phyloP scores from a whole-genome alignment of 1,140 invertebrate species.

The Calephelis virginiensis region DNA sequence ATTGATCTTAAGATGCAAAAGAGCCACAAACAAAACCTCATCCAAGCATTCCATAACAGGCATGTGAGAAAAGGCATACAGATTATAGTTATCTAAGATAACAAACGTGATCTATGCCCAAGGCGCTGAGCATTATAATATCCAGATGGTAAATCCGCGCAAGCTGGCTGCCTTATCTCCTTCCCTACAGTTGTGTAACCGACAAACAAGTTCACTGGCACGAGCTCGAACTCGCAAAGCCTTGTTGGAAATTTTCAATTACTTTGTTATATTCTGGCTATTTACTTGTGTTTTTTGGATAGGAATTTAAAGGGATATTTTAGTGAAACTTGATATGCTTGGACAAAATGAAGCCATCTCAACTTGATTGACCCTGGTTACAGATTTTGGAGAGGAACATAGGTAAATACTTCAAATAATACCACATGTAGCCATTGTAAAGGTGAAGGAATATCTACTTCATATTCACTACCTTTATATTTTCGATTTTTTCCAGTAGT shows the following conservation, averaged over 20 bases:
- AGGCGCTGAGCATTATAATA: conserved; percentile 37
- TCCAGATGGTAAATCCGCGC: conserved; percentile 42
- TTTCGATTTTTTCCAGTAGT: too few relatives aligned
- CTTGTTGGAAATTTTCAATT: conserved; percentile 12
- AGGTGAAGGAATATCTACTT: too few relatives aligned
- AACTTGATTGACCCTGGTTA: too few relatives aligned
- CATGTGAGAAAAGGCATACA: conserved; percentile 32
- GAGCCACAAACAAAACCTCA: neutral
- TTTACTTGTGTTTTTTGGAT: neutral
- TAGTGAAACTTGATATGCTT: too few relatives aligned
- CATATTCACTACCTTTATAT: too few relatives aligned
- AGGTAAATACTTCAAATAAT: too few relatives aligned
- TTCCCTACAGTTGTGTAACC: conserved; percentile 43
- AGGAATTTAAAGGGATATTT: too few relatives aligned
- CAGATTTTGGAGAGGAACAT: too few relatives aligned
- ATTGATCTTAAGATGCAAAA: neutral
- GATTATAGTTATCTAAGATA: conserved; percentile 38
- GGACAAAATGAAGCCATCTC: too few relatives aligned
- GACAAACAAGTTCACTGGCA: conserved; percentile 39
- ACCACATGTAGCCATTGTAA: too few relatives aligned
- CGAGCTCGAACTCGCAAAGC: conserved; percentile 11
- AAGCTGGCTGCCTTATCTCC: conserved; percentile 45
- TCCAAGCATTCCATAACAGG: conserved; percentile 22
- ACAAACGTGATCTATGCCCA: conserved; percentile 38
- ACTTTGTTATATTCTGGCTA: conserved; percentile 11